Percentiles rank a stretch among this genome's conserved stretches.
Evolutionary conservation across 2,888 invertebrate genomes (phyloP).

Genomic region (Agrenia bidenticulata): DNA sequence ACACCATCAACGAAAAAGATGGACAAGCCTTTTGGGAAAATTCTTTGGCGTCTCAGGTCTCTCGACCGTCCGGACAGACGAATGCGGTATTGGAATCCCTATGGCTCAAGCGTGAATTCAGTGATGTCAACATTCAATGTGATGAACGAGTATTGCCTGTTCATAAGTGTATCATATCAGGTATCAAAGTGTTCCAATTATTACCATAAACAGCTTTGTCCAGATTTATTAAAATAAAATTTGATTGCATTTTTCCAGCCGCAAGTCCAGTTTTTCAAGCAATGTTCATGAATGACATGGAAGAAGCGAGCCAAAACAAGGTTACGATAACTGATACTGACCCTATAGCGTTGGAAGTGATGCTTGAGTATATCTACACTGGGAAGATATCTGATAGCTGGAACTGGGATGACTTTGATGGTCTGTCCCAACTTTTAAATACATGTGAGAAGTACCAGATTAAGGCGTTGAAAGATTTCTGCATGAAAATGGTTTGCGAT

Average conservation of each 20-base stretch:
- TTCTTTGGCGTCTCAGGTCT: not conserved
- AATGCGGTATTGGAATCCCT: slow-evolving; percentile 15
- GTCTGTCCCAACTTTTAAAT: slow-evolving; percentile 20
- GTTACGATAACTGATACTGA: slow-evolving; percentile 17
- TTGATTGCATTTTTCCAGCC: slow-evolving; percentile 4
- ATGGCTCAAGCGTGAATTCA: slow-evolving; percentile 15
- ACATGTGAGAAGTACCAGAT: slow-evolving; percentile 30
- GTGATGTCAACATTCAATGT: slow-evolving; percentile 19
- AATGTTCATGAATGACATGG: slow-evolving; percentile 18
- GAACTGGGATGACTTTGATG: slow-evolving; percentile 19
- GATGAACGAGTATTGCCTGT: slow-evolving; percentile 5
- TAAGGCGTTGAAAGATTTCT: slow-evolving; percentile 11
- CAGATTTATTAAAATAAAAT: too few species aligned
- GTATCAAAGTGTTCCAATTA: slow-evolving; percentile 12
- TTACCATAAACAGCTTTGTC: not conserved
- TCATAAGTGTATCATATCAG: slow-evolving; percentile 24
- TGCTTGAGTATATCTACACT: slow-evolving; percentile 23
- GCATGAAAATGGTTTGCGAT: slow-evolving; percentile 14
- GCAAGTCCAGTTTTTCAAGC: slow-evolving; percentile 26
- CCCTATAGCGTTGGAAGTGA: slow-evolving; percentile 1
- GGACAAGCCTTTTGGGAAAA: not conserved
- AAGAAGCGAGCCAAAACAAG: slow-evolving; percentile 4
- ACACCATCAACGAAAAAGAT: not conserved
- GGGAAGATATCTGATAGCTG: slow-evolving; percentile 3
- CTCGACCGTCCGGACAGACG: not conserved